Conservation (phyloP, 2,113 vertebrate genomes). For the Coturnix japonica region DNA sequence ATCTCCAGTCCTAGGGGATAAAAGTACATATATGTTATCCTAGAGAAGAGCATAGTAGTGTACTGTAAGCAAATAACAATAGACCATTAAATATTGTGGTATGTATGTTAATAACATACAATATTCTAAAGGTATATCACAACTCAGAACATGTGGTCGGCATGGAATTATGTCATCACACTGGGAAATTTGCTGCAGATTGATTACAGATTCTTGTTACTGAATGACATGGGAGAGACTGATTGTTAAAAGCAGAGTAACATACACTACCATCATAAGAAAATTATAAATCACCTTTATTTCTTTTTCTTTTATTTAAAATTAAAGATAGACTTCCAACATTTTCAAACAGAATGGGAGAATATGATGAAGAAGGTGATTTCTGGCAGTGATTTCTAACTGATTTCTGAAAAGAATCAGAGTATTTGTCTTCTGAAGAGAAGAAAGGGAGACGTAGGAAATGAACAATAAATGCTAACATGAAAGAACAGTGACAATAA, state of each 20-base stretch:
- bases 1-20: not conserved
- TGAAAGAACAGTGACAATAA: not conserved
- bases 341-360: not conserved
- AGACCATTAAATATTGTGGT: not conserved
- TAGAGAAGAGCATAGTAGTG: not conserved
- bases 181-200: not conserved
- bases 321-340: not conserved
- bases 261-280: rapidly evolving
- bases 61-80: not conserved
- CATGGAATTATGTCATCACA: not conserved
- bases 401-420: not conserved
- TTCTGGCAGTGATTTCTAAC: not conserved
- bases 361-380: not conserved
- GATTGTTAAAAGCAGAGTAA: not conserved
- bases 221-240: not conserved
- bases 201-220: not conserved
- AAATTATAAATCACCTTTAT: not conserved
- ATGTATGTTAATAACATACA: not conserved
- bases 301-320: not conserved
- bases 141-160: not conserved
- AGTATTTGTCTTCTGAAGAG: not conserved
- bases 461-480: not conserved
- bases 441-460: not conserved
- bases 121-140: not conserved
- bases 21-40: not conserved